phyloP scores from a whole-genome alignment of 2,113 vertebrate species.

The Athene noctua region DNA sequence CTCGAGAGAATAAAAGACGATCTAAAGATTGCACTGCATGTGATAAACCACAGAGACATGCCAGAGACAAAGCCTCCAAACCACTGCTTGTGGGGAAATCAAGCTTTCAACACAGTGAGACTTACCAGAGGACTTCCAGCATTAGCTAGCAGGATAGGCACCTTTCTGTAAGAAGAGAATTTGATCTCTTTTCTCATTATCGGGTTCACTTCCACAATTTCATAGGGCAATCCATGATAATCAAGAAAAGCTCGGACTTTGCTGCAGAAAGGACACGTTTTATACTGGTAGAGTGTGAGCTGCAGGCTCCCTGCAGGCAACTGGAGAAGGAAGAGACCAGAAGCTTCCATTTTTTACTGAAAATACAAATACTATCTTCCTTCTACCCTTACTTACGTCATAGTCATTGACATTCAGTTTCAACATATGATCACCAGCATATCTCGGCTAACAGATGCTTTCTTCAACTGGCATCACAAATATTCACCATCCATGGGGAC shows the following conservation, averaged over 20 bases:
- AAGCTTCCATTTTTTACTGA: background rate
- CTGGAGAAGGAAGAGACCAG: constrained; percentile 27
- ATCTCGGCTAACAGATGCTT: background rate
- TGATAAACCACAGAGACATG: background rate
- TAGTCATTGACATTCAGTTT: background rate
- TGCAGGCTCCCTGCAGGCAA: constrained; percentile 54
- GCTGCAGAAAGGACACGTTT: constrained; percentile 98
- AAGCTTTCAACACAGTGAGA: background rate
- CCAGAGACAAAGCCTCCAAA: background rate
- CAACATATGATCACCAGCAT: background rate
- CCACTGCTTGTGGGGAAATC: background rate
- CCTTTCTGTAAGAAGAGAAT: constrained; percentile 95
- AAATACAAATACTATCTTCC: background rate
- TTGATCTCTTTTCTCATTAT: constrained; percentile 92
- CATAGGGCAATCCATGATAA: constrained; percentile 87
- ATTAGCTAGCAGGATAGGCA: constrained; percentile 84
- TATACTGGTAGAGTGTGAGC: constrained; percentile 95
- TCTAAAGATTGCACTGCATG: background rate
- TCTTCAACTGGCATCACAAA: background rate
- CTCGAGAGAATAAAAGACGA: background rate
- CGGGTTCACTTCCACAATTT: constrained; percentile 95
- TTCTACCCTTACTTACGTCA: background rate
- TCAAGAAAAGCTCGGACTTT: constrained; percentile 96
- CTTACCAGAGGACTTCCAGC: constrained; percentile 76
- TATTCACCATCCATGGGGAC: background rate